Conservation (phyloP, 2,113 vertebrate species). For the Megaceryle torquata region DNA sequence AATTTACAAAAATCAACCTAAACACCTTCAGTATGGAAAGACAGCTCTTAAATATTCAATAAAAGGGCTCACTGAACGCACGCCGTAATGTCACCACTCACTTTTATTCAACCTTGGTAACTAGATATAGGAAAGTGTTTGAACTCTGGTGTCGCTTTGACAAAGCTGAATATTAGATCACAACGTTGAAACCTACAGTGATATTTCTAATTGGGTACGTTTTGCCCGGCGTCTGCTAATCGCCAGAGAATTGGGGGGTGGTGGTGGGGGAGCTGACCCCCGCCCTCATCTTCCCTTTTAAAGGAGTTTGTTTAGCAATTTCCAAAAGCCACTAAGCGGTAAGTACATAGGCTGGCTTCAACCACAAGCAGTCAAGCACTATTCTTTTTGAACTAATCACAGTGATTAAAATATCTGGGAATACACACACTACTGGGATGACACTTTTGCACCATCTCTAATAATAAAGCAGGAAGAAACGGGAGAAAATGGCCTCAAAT, state of each 20-base stretch:
- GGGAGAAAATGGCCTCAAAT: constrained; percentile 62
- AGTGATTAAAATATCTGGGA: constrained; percentile 55
- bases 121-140: constrained; percentile 36
- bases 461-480: constrained; percentile 64
- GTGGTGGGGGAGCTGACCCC: neutral
- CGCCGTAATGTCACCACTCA: neutral
- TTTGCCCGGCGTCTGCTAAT: neutral
- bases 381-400: constrained; percentile 21
- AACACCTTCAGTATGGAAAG: constrained; percentile 27
- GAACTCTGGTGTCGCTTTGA: constrained; percentile 34
- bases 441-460: constrained; percentile 39
- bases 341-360: constrained; percentile 4
- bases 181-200: neutral
- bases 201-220: neutral
- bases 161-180: constrained; percentile 45
- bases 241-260: neutral
- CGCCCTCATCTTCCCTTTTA: neutral
- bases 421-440: neutral
- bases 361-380: constrained; percentile 12
- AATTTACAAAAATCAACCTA: constrained; percentile 37
- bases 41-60: neutral
- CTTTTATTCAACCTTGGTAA: constrained; percentile 48
- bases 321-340: neutral
- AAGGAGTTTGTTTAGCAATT: neutral
- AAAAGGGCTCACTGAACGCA: neutral